These are phyloP conservation scores for Leucozona laternaria DNA, from an alignment of 2,888 invertebrate species.

Conservation along the genomic window DNA sequence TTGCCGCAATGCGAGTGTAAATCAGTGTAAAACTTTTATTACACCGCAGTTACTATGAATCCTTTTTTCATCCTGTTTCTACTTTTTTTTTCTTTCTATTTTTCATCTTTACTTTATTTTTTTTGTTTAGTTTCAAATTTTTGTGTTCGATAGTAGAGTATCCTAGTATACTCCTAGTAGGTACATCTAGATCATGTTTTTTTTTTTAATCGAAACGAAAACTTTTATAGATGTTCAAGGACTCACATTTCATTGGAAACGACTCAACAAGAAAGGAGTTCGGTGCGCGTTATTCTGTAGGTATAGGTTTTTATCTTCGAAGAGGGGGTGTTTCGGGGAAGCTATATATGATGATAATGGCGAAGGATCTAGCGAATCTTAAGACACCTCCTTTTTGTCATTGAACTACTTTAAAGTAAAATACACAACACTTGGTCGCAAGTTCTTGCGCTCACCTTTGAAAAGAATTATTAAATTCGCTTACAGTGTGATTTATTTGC, in stretches of 20 bases:
- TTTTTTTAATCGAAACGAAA: constrained; percentile 53
- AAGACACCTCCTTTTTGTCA: constrained; percentile 54
- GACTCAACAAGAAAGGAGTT: constrained; percentile 24
- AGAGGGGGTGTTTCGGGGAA: neutral
- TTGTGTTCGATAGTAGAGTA: constrained; percentile 27
- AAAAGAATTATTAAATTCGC: no score
- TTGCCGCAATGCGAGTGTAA: constrained; percentile 73
- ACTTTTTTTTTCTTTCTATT: neutral
- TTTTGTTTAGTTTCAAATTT: constrained; percentile 38
- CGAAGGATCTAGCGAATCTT: constrained; percentile 62
- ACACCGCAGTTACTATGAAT: constrained; percentile 74
- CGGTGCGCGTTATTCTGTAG: neutral
- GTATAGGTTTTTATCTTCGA: neutral
- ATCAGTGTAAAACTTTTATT: constrained; percentile 74
- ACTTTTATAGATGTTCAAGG: constrained; percentile 68
- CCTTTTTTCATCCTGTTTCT: constrained; percentile 49
- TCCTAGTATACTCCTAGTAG: no score
- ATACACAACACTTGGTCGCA: neutral
- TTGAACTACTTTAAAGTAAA: constrained; percentile 40
- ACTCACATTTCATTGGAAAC: constrained; percentile 63
- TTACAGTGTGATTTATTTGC: no score
- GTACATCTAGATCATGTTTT: constrained; percentile 34
- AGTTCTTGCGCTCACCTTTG: neutral
- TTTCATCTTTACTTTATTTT: constrained; percentile 12
- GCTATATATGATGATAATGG: constrained; percentile 50